phyloP scores from a whole-genome alignment of 2,888 invertebrate species.

The Schizaphis graminum region DNA sequence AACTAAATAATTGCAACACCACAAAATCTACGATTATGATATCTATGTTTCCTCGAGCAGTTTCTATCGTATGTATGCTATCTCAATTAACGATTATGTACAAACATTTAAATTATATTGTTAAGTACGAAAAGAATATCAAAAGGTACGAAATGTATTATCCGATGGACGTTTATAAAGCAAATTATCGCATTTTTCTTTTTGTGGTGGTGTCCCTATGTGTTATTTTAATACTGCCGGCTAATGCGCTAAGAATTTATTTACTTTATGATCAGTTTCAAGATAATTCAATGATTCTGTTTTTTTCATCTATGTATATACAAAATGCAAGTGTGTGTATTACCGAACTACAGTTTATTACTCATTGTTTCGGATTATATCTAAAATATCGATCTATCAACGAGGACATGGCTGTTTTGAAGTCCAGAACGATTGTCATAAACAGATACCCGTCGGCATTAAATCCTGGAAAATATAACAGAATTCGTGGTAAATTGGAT shows the following conservation, averaged over 20 bases:
- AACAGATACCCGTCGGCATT: constrained; percentile 34
- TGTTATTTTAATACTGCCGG: neutral
- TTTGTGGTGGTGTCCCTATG: neutral
- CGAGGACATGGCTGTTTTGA: constrained; percentile 29
- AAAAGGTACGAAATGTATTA: neutral
- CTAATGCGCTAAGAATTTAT: neutral
- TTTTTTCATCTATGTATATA: constrained; percentile 49
- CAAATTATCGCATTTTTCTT: neutral
- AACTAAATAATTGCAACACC: neutral
- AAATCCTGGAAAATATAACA: neutral
- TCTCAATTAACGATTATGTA: neutral
- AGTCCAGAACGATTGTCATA: neutral
- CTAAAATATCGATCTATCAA: constrained; percentile 36
- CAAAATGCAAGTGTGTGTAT: constrained; percentile 60
- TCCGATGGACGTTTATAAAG: neutral
- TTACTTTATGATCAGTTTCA: neutral
- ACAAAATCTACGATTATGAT: neutral
- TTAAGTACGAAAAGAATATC: neutral
- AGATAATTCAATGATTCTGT: neutral
- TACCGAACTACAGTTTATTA: constrained; percentile 53
- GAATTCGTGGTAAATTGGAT: neutral
- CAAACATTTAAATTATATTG: neutral
- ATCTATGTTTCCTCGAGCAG: constrained; percentile 7
- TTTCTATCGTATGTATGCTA: neutral
- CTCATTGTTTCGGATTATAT: constrained; percentile 6